phyloP scores from a whole-genome alignment of 2,888 invertebrate species.

The Axea sp. region DNA sequence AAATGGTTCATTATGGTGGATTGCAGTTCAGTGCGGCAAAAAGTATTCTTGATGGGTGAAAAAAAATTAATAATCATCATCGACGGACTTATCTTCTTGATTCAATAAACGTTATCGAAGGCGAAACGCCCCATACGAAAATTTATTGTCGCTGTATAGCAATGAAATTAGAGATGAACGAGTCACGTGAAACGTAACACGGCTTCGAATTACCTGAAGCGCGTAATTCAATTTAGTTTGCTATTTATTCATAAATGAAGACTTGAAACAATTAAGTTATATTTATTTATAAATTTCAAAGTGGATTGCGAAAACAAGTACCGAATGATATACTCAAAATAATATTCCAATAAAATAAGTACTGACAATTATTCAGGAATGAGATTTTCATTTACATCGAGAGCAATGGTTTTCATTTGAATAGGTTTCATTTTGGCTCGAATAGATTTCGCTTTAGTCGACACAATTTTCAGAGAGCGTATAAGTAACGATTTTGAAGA shows the following conservation, averaged over 20 bases:
- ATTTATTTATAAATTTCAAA: slow-evolving; percentile 16
- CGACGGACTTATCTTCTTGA: slow-evolving; percentile 5
- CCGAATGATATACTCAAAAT: too few species aligned
- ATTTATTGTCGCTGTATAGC: slow-evolving; percentile 20
- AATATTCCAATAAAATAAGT: too few species aligned
- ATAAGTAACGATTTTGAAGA: too few species aligned
- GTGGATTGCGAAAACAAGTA: too few species aligned
- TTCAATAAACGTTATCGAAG: slow-evolving; percentile 10
- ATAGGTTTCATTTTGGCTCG: too few species aligned
- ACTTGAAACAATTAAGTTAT: not conserved
- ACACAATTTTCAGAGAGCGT: too few species aligned
- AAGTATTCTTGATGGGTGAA: not conserved
- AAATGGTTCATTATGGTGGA: slow-evolving; percentile 27
- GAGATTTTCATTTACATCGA: too few species aligned
- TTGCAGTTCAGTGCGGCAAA: slow-evolving; percentile 4
- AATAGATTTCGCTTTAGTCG: too few species aligned
- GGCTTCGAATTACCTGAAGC: slow-evolving; percentile 22
- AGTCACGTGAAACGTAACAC: slow-evolving; percentile 31
- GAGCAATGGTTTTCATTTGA: too few species aligned
- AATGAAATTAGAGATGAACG: slow-evolving; percentile 34
- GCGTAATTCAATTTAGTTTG: slow-evolving; percentile 35
- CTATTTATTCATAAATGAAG: slow-evolving; percentile 11
- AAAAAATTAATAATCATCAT: not conserved
- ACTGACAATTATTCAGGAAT: too few species aligned
- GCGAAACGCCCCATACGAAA: slow-evolving; percentile 27